Base-by-base conservation (phyloP, 2,888 invertebrate species). In the Eupithecia tripunctaria region DNA sequence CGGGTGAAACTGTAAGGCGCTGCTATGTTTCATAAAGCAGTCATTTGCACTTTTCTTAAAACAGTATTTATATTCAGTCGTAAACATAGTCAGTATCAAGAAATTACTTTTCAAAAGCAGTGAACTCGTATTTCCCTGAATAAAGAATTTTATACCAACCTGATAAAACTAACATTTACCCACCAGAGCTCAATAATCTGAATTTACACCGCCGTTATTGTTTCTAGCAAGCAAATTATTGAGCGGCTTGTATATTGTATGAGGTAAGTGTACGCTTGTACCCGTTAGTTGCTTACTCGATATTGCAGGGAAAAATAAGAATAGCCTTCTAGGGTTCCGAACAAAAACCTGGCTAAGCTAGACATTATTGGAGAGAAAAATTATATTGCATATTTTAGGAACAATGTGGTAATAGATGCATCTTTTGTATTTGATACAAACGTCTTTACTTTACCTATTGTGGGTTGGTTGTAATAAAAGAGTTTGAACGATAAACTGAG, bases 161-260 rank as follows among this genome's bases (percentile, higher is more conserved):
- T 67, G 21, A 69, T 51, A 67, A 67, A 66, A 59, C 32, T 47
- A 60, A 60, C 70, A 72, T 60, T 72, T 56, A 51, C 41, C 47
- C 38, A 29, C 1, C 73, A 62, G 71, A 65, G 32, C 51, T 67
- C 72, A 72, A 70, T 75, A 72, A 75, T 70, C 47, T 65, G 67
- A 60, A 68, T 65, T 32, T 62, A 75, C 68, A 68, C 62, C 62
- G 36, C 56, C 27, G 56, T 38, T 73, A 66, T 71, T 71, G 74
- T 68, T 60, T 36, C 60, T 63, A n/a, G 71, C 74, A 71, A 68
- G 67, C 69, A 72, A 70, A 70, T 72, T 70, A 75, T 75, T 70
- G 72, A 75, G 62, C 62, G 64, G 15, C 67, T 12, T 75, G 63
- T 72, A 75, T 75, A 63, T 73, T 73, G 70, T 75, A 76, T 73